Evolutionary conservation across 2,888 invertebrate species (phyloP), one percentile per base, ranked within the genome.

Genomic region (Caenorhabditis drosophilae): DNA sequence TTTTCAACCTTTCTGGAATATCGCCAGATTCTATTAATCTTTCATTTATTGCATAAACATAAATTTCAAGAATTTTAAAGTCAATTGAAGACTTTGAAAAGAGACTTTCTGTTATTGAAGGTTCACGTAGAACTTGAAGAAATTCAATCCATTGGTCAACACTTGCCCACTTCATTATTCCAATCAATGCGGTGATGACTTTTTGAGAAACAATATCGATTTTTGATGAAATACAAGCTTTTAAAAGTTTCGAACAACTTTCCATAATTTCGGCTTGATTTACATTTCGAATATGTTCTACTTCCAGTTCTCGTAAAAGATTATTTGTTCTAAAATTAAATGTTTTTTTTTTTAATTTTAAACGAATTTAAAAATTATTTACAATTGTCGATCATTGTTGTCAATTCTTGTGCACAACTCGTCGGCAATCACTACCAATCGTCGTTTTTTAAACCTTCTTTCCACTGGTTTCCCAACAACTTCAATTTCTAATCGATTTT

Each of bases 351-450:
- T 23, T n/a, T 22, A 25, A 34, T 49, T 47, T 20, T 45, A n/a
- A 3, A 36, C 2, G 7, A 38, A n/a, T 23, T 15, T n/a, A n/a
- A n/a, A n/a, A n/a, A n/a, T n/a, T 34, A n/a, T 54, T 27, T 57
- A 60, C 60, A 61, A 34, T 47, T 67, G 61, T 54, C 53, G 45
- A 54, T 61, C 60, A 27, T 57, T 54, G n/a, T 50, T 66, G 38
- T 50, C 46, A 18, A 61, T 54, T 46, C 57, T 44, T 15, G 23
- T 16, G 18, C 31, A 41, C 11, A 67, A 31, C 20, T 67, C 61
- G 4, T 61, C 50, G 12, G 61, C 35, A 15, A 64, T 51, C 9
- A 20, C 46, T 12, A 45, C 18, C 18, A 59, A n/a, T 26, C 44
- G 42, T n/a, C 64, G 26, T 20, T 44, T 47, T 38, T 40, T 46